Percentiles rank a stretch among this genome's conserved stretches.
phyloP scores from a whole-genome alignment of 2,113 vertebrate genomes.

The Orcinus orca region DNA sequence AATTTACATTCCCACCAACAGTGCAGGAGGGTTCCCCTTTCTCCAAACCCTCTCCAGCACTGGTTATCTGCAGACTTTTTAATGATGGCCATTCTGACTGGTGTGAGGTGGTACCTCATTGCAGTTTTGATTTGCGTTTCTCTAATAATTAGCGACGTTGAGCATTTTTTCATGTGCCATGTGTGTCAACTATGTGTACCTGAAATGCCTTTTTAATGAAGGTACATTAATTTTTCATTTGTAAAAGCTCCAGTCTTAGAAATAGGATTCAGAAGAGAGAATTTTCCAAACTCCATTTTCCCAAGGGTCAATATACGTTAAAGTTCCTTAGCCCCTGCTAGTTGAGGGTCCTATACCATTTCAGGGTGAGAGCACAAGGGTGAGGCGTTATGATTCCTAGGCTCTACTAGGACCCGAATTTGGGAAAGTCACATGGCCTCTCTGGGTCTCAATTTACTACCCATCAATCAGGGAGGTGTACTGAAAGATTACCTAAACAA shows the following conservation, averaged over 20 bases:
- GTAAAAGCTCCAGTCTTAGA: neutral
- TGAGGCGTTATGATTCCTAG: neutral
- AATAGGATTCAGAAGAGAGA: neutral
- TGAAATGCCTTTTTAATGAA: constrained; percentile 35
- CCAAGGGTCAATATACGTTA: neutral
- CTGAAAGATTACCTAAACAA: neutral
- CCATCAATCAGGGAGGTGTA: neutral
- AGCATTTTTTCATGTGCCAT: too few species aligned
- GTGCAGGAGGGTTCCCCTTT: too few species aligned
- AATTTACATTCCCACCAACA: too few species aligned
- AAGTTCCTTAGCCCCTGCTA: neutral
- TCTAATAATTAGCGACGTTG: too few species aligned
- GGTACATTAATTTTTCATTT: neutral
- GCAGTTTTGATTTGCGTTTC: too few species aligned
- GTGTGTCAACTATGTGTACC: neutral
- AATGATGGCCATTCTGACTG: too few species aligned
- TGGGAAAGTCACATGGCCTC: neutral
- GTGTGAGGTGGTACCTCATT: too few species aligned
- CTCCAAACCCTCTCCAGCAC: too few species aligned
- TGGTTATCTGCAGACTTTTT: too few species aligned
- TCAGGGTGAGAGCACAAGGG: neutral
- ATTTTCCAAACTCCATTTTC: constrained; percentile 11
- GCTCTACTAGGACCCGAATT: neutral
- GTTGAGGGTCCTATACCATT: neutral
- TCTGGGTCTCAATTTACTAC: neutral